Base-by-base conservation (phyloP, 2,888 invertebrate genomes). In the Amphipyra berbera region DNA sequence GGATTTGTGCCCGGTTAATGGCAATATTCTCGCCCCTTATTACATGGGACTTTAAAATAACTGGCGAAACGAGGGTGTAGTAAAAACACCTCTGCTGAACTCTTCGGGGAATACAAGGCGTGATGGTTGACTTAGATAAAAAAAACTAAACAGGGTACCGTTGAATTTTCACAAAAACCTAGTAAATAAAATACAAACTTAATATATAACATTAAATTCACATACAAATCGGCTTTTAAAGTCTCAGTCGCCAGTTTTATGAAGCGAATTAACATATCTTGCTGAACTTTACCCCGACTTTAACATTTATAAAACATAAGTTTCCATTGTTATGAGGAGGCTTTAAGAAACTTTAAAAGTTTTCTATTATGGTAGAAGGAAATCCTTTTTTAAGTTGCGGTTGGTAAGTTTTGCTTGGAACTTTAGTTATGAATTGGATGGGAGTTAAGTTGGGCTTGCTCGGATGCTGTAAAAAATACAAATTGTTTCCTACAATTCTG, bases 271-370 rank as follows among this genome's bases (percentile, higher is more conserved):
- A 77, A 69, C 81, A 80, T 81, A 81, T 73, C 75, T 69, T 56
- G 63, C 58, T 64, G 40, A 75, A 79, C 69, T 81, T 54, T 27
- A 33, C 44, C n/a, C 52, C 55, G 49, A 46, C 46, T 61, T 52
- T 35, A 61, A 66, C 75, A 75, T 75, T 79, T 78, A 78, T 75
- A 63, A 72, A 79, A 79, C 79, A 76, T 68, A 81, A 78, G 79
- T 81, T 73, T 63, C 55, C 63, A 72, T 78, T 80, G 81, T 81
- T 69, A 70, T 60, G 60, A 56, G 37, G 48, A 8, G 40, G 67
- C 62, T 76, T 63, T 64, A 67, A 70, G 71, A 59, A 61, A 61
- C 53, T 67, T 58, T 52, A 35, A 73, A n/a, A 74, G 72, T 77
- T 79, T 77, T 79, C 75, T 77, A 77, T 78, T 79, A 68, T 68